Percentiles rank a stretch among this genome's conserved stretches.
phyloP scores from a whole-genome alignment of 2,113 vertebrate species.

The Neogobius melanostomus region DNA sequence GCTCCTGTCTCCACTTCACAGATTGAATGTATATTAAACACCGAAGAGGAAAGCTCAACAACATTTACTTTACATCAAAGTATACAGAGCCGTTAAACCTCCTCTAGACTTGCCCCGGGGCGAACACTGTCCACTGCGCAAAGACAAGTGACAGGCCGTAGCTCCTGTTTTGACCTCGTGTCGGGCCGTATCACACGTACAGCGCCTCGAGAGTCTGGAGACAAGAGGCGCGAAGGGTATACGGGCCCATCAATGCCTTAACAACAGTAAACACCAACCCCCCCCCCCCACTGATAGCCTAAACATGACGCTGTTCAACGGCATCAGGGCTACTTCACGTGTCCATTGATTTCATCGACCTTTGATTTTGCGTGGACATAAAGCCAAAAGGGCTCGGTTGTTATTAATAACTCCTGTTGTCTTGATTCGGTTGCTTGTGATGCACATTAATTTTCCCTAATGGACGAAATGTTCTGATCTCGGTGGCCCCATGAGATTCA shows the following conservation, averaged over 20 bases:
- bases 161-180: constrained; percentile 46
- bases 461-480: constrained; percentile 6
- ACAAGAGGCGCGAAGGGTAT: constrained; percentile 11
- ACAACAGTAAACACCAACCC: not conserved
- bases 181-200: constrained; percentile 32
- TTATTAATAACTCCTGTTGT: constrained; percentile 4
- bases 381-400: not conserved
- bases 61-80: not conserved
- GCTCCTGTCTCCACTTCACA: too few species aligned
- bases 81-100: not conserved
- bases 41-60: too few species aligned
- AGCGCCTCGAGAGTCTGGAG: constrained; percentile 30
- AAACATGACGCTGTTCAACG: too few species aligned
- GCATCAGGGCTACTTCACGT: too few species aligned
- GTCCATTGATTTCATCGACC: constrained; percentile 24
- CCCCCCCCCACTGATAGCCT: not conserved
- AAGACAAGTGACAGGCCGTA: constrained; percentile 28
- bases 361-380: not conserved
- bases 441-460: not conserved
- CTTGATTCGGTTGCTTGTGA: not conserved
- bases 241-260: constrained; percentile 13
- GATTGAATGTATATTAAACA: too few species aligned
- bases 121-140: constrained; percentile 16
- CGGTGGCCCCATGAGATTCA: not conserved
- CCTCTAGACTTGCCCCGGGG: constrained; percentile 10